Evolutionary conservation across 1,140 invertebrate genomes (phyloP).

Genomic region (Asobara japonica): DNA sequence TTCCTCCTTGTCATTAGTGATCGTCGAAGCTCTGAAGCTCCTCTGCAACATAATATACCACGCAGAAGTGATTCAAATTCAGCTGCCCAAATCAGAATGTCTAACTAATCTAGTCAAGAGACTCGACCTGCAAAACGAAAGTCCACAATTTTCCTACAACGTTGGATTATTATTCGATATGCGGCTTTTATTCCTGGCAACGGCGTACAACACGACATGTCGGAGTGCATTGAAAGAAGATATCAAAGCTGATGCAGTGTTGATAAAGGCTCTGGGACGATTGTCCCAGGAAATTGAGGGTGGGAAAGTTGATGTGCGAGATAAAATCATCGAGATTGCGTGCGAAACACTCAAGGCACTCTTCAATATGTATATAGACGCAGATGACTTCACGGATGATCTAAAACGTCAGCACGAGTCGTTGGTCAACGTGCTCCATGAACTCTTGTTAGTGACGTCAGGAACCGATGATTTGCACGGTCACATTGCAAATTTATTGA

Average conservation of each 20-base stretch:
- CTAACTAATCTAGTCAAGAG: conserved; percentile 80
- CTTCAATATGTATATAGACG: conserved; percentile 80
- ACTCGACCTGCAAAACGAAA: conserved; percentile 73
- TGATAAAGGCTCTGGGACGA: conserved; percentile 81
- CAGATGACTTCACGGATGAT: conserved; percentile 69
- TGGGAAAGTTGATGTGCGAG: conserved; percentile 42
- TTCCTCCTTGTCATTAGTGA: conserved; percentile 69
- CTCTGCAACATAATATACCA: conserved; percentile 91
- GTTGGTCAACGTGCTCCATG: conserved; percentile 78
- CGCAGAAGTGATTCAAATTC: conserved; percentile 74
- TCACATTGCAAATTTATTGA: conserved; percentile 57
- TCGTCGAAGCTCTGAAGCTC: conserved; percentile 85
- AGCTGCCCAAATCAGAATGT: conserved; percentile 77
- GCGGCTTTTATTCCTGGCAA: conserved; percentile 88
- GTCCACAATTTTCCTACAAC: conserved; percentile 72
- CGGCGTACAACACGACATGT: conserved; percentile 79
- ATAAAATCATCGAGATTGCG: conserved; percentile 72
- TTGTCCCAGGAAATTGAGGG: conserved; percentile 48
- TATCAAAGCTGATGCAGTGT: conserved; percentile 81
- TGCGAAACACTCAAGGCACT: conserved; percentile 90
- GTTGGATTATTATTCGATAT: conserved; percentile 79
- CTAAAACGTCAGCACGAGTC: conserved; percentile 79
- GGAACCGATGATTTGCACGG: conserved; percentile 76
- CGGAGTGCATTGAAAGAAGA: conserved; percentile 79
- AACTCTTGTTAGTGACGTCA: conserved; percentile 75